Conservation (phyloP, 2,888 invertebrate species). For the Steinernema hermaphroditum region DNA sequence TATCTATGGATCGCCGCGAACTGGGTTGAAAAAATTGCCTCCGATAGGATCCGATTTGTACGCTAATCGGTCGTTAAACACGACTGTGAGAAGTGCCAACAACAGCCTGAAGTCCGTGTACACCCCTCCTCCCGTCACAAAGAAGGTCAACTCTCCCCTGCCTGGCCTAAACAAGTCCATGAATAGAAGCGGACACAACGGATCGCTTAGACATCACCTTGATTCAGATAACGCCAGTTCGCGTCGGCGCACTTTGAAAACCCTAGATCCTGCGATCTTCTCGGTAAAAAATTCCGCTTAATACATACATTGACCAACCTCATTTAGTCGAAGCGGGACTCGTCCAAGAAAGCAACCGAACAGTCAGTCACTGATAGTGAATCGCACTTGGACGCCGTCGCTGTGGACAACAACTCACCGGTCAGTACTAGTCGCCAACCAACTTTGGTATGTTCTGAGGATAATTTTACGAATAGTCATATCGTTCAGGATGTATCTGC, state of each 20-base stretch:
- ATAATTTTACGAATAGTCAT: neutral
- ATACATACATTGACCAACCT: neutral
- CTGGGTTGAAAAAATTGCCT: neutral
- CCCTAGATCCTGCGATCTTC: conserved; percentile 8
- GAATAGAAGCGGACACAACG: neutral
- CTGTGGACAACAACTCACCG: too few relatives aligned
- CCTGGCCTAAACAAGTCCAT: neutral
- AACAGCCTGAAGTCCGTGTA: conserved; percentile 4
- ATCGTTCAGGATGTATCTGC: neutral
- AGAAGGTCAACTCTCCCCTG: conserved; percentile 6
- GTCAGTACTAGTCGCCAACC: neutral
- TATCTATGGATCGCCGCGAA: neutral
- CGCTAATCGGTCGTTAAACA: neutral
- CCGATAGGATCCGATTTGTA: conserved; percentile 4
- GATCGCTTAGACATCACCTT: neutral
- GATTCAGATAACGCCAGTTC: neutral
- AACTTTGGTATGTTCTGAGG: neutral
- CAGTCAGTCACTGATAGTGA: neutral
- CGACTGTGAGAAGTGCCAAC: neutral
- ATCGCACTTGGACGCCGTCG: neutral
- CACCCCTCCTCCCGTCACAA: conserved; percentile 7
- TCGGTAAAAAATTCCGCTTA: neutral
- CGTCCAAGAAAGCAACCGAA: neutral
- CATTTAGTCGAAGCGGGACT: neutral
- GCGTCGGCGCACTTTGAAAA: neutral